A percentile compares a stretch with the other conserved stretches of the same genome.
These are phyloP conservation scores for Tetraneura akinire DNA, from an alignment of 1,140 invertebrate species.

Conservation along the genomic window DNA sequence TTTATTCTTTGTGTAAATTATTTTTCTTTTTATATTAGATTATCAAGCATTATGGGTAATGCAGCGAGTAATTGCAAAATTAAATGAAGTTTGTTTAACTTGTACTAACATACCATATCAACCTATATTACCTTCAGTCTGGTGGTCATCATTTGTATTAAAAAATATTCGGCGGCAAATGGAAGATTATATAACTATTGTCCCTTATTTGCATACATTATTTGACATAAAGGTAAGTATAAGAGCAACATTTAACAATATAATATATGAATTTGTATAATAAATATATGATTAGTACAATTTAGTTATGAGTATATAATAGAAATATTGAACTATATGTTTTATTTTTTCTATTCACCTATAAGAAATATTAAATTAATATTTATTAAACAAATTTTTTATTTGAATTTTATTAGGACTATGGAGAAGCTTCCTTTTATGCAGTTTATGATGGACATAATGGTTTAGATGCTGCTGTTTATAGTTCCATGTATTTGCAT, in stretches of 20 bases:
- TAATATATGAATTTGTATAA: too few relatives aligned
- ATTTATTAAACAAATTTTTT: too few relatives aligned
- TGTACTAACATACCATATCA: constrained; percentile 59
- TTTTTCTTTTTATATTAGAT: constrained; percentile 60
- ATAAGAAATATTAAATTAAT: too few relatives aligned
- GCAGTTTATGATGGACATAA: constrained; percentile 95
- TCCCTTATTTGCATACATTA: constrained; percentile 71
- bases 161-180: constrained; percentile 80
- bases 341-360: too few relatives aligned
- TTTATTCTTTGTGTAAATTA: neutral
- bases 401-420: constrained; percentile 59
- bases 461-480: constrained; percentile 86
- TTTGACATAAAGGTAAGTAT: constrained; percentile 67
- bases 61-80: constrained; percentile 70
- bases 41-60: constrained; percentile 72
- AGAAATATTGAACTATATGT: too few relatives aligned
- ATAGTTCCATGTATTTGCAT: constrained; percentile 84
- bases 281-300: too few relatives aligned
- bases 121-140: constrained; percentile 37
- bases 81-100: constrained; percentile 70
- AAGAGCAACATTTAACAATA: too few relatives aligned
- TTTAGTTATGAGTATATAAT: too few relatives aligned
- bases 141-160: constrained; percentile 61
- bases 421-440: constrained; percentile 75
- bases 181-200: constrained; percentile 82